Evolutionary conservation across 1,140 invertebrate species (phyloP), one percentile per base, ranked within the genome.

Genomic region (Drosophila arizonae): DNA sequence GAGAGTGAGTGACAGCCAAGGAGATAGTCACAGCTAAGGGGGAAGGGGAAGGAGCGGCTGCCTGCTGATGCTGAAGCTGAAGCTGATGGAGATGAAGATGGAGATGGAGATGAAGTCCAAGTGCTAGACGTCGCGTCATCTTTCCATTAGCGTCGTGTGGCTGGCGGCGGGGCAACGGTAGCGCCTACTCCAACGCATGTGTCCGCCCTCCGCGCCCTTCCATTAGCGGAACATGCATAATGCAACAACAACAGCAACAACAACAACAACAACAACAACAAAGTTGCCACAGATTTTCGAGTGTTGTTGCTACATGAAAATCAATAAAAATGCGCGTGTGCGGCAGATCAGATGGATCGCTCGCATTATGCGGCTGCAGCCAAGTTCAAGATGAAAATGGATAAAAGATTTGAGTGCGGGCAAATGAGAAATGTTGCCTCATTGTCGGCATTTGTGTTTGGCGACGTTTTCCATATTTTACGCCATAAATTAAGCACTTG

Each of bases 401-500:
- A 26, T 4, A 51, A 15, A 2, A 17, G 2, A 6, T 10, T 54
- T 2, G 43, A 26, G 17, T 15, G 10, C 1, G 57, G 57, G 55
- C 51, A 74, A 46, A 46, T 81, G 82, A 85, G 70, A 85, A 85
- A 85, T 85, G 78, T 87, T 76, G 71, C 70, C 75, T 81, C 79
- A 78, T 88, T 79, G 84, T 80, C 76, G 79, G 79, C 79, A 77
- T 84, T 80, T 78, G 66, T 81, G 78, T 87, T 86, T 77, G 62
- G 67, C 67, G 60, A 64, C 68, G 56, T 82, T 88, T 82, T 86
- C 66, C 79, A 87, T 87, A 84, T 88, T 84, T 88, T 78, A 69
- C 79, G 58, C 85, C 86, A 84, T 88, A 88, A 88, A 88, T 88
- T 88, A 88, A 68, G 56, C 85, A 88, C 84, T 88, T 84, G 73